Evolutionary conservation across 2,797 vertebrate species (phyloP).

Genomic region (Ptychadena robeensis): DNA sequence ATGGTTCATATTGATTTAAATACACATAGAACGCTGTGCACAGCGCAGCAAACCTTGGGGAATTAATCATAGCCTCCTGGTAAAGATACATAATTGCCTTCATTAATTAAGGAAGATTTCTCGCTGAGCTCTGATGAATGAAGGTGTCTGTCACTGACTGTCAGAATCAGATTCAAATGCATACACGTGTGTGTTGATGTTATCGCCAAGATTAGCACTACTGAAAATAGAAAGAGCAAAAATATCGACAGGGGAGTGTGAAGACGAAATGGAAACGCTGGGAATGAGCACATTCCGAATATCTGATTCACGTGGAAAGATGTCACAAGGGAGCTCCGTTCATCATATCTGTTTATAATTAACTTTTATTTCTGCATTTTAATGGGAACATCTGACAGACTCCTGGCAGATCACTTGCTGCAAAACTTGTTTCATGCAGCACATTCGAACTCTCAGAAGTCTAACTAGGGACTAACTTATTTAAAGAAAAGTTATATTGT

Average conservation of each 20-base stretch:
- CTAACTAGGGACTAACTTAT: neutral
- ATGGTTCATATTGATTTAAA: slow-evolving; percentile 30
- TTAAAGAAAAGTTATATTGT: neutral
- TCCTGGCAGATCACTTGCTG: neutral
- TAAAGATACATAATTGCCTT: slow-evolving; percentile 44
- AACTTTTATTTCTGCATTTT: neutral
- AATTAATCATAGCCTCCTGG: slow-evolving; percentile 45
- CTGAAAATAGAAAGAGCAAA: slow-evolving; percentile 2
- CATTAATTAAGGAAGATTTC: slow-evolving; percentile 44
- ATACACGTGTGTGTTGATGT: neutral
- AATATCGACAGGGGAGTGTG: neutral
- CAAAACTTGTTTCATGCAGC: neutral
- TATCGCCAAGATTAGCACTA: slow-evolving; percentile 4
- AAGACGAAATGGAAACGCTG: neutral
- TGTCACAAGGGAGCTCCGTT: neutral
- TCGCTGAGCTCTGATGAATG: slow-evolving; percentile 33
- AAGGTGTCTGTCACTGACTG: slow-evolving; percentile 33
- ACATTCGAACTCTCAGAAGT: neutral
- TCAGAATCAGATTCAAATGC: slow-evolving; percentile 11
- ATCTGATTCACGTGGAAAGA: neutral
- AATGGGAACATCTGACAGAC: neutral
- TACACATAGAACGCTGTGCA: slow-evolving; percentile 7
- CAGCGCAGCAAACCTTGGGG: slow-evolving; percentile 22
- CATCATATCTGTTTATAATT: neutral
- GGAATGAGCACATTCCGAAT: neutral